Conservation (phyloP, 2,888 invertebrate species). For the Charanyca ferruginea region DNA sequence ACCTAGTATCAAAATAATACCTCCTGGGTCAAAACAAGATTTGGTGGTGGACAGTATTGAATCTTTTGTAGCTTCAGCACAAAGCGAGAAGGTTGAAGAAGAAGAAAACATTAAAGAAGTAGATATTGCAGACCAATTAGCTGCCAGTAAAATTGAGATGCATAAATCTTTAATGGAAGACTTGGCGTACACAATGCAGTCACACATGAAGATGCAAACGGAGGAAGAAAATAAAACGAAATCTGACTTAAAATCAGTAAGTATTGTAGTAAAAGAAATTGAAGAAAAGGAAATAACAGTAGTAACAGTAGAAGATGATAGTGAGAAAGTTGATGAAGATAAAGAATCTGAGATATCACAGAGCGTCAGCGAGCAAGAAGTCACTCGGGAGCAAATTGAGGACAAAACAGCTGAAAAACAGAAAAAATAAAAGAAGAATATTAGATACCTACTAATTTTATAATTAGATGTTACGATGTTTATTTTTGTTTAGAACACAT, state of each 20-base stretch:
- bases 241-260: conserved; percentile 18
- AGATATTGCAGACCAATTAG: conserved; percentile 49
- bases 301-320: not conserved
- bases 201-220: conserved; percentile 8
- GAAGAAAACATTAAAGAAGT: conserved; percentile 5
- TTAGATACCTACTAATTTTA: not conserved
- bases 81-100: conserved; percentile 17
- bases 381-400: not conserved
- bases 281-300: conserved; percentile 8
- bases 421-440: not conserved
- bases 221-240: conserved; percentile 21
- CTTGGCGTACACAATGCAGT: conserved; percentile 22
- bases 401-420: conserved; percentile 4
- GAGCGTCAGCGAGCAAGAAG: not conserved
- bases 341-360: conserved; percentile 14
- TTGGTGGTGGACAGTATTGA: conserved; percentile 22
- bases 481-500: conserved; percentile 3
- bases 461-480: not conserved
- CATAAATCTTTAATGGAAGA: conserved; percentile 53
- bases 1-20: conserved; percentile 54
- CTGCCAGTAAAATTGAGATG: conserved; percentile 54
- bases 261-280: conserved; percentile 1
- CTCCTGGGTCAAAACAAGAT: conserved; percentile 17
- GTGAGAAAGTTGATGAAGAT: not conserved
- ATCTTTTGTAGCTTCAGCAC: conserved; percentile 40